These are phyloP conservation scores for Thamnophis sirtalis DNA, from an alignment of 2,113 vertebrate genomes.

Conservation along the genomic window DNA sequence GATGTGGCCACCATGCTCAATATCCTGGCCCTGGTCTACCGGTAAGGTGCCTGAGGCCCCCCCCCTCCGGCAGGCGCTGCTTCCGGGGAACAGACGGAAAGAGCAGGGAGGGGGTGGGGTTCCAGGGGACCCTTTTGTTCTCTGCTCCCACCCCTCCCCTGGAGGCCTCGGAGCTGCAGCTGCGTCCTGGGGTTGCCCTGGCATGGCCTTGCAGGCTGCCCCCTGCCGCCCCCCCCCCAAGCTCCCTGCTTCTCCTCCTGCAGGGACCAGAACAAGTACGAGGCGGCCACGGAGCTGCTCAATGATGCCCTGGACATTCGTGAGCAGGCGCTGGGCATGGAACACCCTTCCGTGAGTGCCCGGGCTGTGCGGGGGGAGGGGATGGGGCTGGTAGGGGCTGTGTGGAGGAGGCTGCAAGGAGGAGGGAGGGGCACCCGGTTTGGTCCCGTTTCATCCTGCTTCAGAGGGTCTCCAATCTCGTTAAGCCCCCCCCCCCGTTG, in stretches of 20 bases:
- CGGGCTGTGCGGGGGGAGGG: accelerated
- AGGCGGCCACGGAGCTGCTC: constrained; percentile 84
- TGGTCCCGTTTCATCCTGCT: not conserved
- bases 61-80: not conserved
- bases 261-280: constrained; percentile 91
- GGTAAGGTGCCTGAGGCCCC: constrained; percentile 59
- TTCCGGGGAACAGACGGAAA: not conserved
- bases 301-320: constrained; percentile 83
- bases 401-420: accelerated
- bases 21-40: constrained; percentile 85
- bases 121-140: not conserved
- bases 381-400: accelerated
- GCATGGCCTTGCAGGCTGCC: not conserved
- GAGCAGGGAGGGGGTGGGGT: not conserved
- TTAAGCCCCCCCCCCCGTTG: not conserved
- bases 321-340: constrained; percentile 80
- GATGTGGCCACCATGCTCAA: constrained; percentile 91
- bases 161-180: not conserved
- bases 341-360: constrained; percentile 78
- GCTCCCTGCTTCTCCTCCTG: not conserved
- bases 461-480: not conserved
- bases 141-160: not conserved
- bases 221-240: accelerated
- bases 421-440: accelerated
- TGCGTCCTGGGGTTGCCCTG: too few relatives aligned